Conservation (phyloP, 1,140 invertebrate genomes). For the Hyles euphorbiae region DNA sequence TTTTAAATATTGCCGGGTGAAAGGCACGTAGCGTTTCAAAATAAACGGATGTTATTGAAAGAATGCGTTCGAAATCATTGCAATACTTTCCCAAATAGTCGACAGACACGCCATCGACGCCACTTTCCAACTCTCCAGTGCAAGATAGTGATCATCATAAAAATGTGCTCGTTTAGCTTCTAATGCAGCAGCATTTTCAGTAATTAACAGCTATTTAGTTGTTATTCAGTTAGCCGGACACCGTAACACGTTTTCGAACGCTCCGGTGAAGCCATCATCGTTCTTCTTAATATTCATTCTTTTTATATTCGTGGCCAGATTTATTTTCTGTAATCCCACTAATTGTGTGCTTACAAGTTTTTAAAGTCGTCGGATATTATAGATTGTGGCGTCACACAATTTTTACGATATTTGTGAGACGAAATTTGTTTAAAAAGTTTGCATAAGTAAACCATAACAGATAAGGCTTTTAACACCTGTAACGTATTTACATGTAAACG, state of each 20-base stretch:
- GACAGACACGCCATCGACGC: conserved; percentile 22
- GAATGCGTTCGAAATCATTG: conserved; percentile 31
- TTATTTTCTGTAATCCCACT: no score
- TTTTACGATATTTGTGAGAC: no score
- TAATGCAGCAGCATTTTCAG: conserved; percentile 27
- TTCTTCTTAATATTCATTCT: conserved; percentile 14
- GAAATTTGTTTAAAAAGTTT: no score
- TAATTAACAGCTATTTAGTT: conserved; percentile 33
- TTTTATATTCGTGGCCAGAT: background rate
- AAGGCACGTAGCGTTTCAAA: conserved; percentile 20
- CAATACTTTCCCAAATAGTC: conserved; percentile 39
- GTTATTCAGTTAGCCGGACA: conserved; percentile 25
- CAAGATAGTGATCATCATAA: conserved; percentile 31
- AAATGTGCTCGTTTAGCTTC: conserved; percentile 31
- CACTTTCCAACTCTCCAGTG: conserved; percentile 25
- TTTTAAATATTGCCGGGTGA: conserved; percentile 26
- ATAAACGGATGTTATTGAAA: conserved; percentile 29
- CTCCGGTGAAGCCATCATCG: conserved; percentile 12
- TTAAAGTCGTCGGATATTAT: no score
- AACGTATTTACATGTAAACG: no score
- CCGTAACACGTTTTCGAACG: conserved; percentile 28
- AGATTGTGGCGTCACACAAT: no score
- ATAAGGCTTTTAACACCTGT: no score
- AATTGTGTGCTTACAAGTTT: no score
- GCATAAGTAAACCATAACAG: no score